Base-by-base conservation (phyloP, 2,797 vertebrate genomes). In the Pempheris klunzingeri region DNA sequence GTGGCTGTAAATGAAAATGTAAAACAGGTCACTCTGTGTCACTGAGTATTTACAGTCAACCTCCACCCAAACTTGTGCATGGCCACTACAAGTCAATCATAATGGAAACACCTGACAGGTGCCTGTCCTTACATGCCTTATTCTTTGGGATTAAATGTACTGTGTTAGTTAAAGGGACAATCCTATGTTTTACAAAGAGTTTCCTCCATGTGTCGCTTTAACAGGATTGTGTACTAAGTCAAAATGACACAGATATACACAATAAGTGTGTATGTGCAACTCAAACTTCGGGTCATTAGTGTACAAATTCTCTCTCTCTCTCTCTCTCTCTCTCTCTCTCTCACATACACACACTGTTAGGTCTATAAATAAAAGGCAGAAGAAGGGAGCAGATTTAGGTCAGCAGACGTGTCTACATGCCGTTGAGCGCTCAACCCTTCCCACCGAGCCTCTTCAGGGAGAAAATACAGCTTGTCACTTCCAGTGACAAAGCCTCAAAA, bases 321-420 rank as follows among this genome's bases (percentile, higher is more conserved):
- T n/a, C n/a, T n/a, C n/a, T n/a, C 22, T 71, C 85, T 88, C 2
- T 24, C 78, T 68, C 87, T 69, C 2, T 11, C 87, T 87, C 85
- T 74, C 73, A 80, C 78, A 90, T 79, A 77, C 49, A 83, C 86
- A 85, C 81, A 72, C 92, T 64, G 57, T 58, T 75, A 81, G 71
- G 79, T 83, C 88, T 89, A 91, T 83, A 90, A 92, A 91, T 90
- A 91, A 91, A 91, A 87, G 77, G 83, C 68, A 85, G 81, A 86
- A 86, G 84, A 90, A 87, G 83, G 71, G 80, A 89, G 88, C 85
- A 92, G 89, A 93, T 91, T 90, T 90, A 88, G 91, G 89, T 92
- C 91, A 92, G 80, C 86, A 90, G 89, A 92, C 89, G 57, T 82
- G 89, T 91, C 88, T 88, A 82, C 87, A 86, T 74, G 83, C 81